Base-by-base conservation (phyloP, 2,888 invertebrate genomes). In the Chironomus tentans region DNA sequence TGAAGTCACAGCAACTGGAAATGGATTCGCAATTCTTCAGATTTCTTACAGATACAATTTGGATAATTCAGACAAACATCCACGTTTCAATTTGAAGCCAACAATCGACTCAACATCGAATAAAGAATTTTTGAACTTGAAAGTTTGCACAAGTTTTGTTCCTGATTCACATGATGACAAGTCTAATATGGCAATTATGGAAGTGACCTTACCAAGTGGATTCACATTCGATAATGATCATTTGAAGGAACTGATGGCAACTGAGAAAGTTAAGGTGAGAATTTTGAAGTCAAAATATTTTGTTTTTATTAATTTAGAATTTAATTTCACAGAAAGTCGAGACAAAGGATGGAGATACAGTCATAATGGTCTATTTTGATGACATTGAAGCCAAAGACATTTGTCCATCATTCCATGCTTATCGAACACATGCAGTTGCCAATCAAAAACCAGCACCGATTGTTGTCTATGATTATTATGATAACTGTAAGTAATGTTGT, bases 391-490 rank as follows among this genome's bases (percentile, higher is more conserved):
- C 86, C 82, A 80, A 80, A 0, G 92, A 93, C 84, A 91, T 91
- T 74, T 97, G 97, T 82, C 92, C 95, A 69, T 95, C 95, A 3
- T 88, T 97, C 76, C 92, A 92, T 6, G 94, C 95, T 18, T 93
- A 92, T 81, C 89, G 94, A 80, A 92, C 92, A 0, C 90, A 93
- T 80, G 92, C 93, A 83, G 93, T 95, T 7, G 94, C 94, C 0
- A 88, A 92, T 76, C 94, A 97, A 80, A 92, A 92, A 73, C 92
- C 95, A 18, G 94, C 92, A 62, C 90, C 93, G 79, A 94, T 96
- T 78, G 88, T 92, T 69, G 89, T 97, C 78, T 92, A 91, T 78
- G 97, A 98, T 82, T 94, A 97, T 80, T 97, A 96, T 80, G 97
- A 98, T 82, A 93, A 92, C 80, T 92, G 95, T 95, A 82, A 88